These are phyloP conservation scores for Acheta domesticus DNA, from an alignment of 2,888 invertebrate species.

Conservation along the genomic window DNA sequence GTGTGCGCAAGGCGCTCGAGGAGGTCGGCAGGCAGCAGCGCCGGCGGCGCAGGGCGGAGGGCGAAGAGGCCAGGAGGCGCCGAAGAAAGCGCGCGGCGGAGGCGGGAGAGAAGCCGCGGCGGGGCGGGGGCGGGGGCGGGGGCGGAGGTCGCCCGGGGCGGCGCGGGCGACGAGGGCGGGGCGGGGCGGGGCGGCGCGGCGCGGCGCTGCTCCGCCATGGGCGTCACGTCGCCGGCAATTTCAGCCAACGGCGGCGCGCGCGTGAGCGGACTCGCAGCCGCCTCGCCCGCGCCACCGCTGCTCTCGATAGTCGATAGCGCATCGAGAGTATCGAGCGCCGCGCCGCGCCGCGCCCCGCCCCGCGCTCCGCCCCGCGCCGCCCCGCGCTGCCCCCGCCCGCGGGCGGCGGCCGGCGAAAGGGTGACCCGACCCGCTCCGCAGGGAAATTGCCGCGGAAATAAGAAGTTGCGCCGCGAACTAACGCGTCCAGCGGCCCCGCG, in stretches of 20 bases:
- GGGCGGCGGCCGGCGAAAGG: neutral
- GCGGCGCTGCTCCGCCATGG: neutral
- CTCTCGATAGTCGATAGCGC: constrained; percentile 18
- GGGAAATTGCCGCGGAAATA: constrained; percentile 1
- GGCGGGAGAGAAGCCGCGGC: too few species aligned
- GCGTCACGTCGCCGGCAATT: constrained; percentile 18
- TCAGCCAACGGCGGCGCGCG: constrained; percentile 9
- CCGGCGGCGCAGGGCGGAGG: too few species aligned
- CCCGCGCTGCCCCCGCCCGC: too few species aligned
- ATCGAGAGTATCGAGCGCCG: constrained; percentile 7
- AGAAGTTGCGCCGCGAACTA: neutral
- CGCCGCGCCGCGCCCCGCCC: neutral
- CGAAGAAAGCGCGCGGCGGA: too few species aligned
- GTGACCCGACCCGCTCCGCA: neutral
- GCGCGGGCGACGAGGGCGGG: neutral
- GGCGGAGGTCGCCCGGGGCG: constrained; percentile 3
- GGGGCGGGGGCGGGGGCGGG: neutral
- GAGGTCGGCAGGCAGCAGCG: too few species aligned
- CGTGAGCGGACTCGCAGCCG: constrained; percentile 10
- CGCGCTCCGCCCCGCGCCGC: neutral
- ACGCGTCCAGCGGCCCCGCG: neutral
- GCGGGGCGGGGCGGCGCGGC: neutral
- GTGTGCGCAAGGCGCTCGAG: too few species aligned
- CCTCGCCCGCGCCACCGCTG: neutral
- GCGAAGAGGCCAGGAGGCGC: too few species aligned